Conservation (phyloP, 2,797 vertebrate genomes). For the Prionace glauca region DNA sequence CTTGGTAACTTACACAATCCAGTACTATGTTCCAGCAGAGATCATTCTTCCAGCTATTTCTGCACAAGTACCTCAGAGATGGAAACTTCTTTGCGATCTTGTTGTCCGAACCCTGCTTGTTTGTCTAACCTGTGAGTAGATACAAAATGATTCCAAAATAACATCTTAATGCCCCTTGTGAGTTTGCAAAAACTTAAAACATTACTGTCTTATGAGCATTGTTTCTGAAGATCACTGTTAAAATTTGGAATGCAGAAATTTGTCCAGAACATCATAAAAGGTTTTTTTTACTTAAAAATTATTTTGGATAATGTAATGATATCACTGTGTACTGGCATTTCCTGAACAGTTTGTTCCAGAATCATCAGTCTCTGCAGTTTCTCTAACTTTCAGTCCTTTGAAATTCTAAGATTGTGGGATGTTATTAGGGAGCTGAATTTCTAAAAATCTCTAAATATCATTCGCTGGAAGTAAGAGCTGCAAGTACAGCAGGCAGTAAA, state of each 20-base stretch:
- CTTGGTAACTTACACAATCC: constrained; percentile 78
- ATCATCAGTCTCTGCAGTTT: background rate
- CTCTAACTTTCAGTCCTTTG: background rate
- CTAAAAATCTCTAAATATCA: background rate
- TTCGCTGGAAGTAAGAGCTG: background rate
- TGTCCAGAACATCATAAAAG: background rate
- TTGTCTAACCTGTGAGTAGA: constrained; percentile 69
- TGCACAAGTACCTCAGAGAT: constrained; percentile 57
- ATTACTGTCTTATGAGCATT: too few relatives aligned
- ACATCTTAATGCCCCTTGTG: background rate
- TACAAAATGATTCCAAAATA: background rate
- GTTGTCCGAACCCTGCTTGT: constrained; percentile 57
- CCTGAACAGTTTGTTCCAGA: too few relatives aligned
- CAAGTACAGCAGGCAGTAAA: too few relatives aligned
- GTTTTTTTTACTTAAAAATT: background rate
- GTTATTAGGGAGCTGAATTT: background rate
- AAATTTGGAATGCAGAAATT: background rate
- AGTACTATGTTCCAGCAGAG: constrained; percentile 80
- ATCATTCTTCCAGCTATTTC: constrained; percentile 65
- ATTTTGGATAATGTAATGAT: background rate
- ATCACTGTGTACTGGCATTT: background rate
- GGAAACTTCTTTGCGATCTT: constrained; percentile 60
- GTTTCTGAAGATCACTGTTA: background rate
- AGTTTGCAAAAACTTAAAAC: background rate
- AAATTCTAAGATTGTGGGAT: background rate